Conservation (phyloP, 2,888 invertebrate species). For the Eupeodes latifasciatus region DNA sequence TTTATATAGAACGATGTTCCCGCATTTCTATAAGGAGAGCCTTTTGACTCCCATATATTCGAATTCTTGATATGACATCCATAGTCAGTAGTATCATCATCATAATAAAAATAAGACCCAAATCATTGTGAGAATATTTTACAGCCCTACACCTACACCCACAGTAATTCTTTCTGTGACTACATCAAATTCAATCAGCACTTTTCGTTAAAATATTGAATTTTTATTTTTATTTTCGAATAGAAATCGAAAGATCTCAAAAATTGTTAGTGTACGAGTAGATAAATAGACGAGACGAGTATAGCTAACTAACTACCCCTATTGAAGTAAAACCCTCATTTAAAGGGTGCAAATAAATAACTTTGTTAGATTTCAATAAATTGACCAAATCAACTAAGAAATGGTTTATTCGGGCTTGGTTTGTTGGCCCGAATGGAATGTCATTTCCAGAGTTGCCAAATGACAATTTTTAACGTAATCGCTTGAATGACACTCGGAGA, state of each 20-base stretch:
- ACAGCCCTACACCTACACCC: not conserved
- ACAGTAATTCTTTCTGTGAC: not conserved
- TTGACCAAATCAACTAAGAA: slow-evolving; percentile 52
- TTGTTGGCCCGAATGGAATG: not conserved
- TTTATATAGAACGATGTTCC: not conserved
- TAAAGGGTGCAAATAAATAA: slow-evolving; percentile 44
- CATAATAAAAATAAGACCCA: slow-evolving; percentile 24
- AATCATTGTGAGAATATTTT: slow-evolving; percentile 35
- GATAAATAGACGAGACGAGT: no score
- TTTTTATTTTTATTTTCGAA: not conserved
- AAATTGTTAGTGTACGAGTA: not conserved
- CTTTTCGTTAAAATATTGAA: slow-evolving; percentile 27
- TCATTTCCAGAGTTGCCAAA: not conserved
- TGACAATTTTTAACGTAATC: not conserved
- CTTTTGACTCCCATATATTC: not conserved
- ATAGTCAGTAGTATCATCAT: not conserved
- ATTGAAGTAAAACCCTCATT: not conserved
- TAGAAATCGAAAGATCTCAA: no score
- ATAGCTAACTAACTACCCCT: not conserved
- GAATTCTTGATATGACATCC: not conserved
- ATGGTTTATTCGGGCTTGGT: slow-evolving; percentile 34
- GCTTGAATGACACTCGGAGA: no score
- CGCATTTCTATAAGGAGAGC: not conserved
- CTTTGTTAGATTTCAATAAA: slow-evolving; percentile 66
- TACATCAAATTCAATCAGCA: slow-evolving; percentile 37